These are phyloP conservation scores for Galerucella pusilla DNA, from an alignment of 2,888 invertebrate species.

Conservation along the genomic window DNA sequence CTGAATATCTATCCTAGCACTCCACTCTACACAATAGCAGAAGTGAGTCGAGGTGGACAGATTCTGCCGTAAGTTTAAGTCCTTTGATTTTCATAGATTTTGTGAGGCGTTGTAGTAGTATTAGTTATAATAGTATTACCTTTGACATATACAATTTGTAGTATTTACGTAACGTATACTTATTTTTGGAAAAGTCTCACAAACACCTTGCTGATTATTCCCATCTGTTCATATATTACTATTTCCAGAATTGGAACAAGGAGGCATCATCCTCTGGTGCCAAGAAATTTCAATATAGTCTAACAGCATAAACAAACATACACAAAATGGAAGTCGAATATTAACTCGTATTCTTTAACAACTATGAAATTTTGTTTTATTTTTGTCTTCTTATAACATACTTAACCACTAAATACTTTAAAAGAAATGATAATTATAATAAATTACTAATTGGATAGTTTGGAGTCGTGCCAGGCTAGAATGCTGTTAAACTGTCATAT, in stretches of 20 bases:
- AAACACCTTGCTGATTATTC: constrained; percentile 10
- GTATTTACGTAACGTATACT: background rate
- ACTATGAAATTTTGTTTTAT: background rate
- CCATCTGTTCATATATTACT: background rate
- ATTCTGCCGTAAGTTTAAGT: too few relatives aligned
- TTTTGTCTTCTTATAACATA: background rate
- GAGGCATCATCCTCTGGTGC: background rate
- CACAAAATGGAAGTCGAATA: background rate
- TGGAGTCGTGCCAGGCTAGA: background rate
- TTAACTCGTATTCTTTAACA: background rate
- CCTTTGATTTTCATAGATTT: too few relatives aligned
- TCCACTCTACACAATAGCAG: too few relatives aligned
- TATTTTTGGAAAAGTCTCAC: background rate
- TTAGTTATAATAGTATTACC: too few relatives aligned
- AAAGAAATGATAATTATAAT: background rate
- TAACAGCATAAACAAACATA: constrained; percentile 1
- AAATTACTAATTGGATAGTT: background rate
- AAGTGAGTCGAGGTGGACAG: too few relatives aligned
- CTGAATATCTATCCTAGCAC: too few relatives aligned
- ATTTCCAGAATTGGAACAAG: constrained; percentile 6
- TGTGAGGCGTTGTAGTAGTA: too few relatives aligned
- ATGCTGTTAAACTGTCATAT: too few relatives aligned
- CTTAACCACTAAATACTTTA: background rate
- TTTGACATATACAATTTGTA: background rate
- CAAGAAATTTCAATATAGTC: background rate